These are phyloP conservation scores for Thymelicus lineola DNA, from an alignment of 2,888 invertebrate genomes.

Conservation along the genomic window DNA sequence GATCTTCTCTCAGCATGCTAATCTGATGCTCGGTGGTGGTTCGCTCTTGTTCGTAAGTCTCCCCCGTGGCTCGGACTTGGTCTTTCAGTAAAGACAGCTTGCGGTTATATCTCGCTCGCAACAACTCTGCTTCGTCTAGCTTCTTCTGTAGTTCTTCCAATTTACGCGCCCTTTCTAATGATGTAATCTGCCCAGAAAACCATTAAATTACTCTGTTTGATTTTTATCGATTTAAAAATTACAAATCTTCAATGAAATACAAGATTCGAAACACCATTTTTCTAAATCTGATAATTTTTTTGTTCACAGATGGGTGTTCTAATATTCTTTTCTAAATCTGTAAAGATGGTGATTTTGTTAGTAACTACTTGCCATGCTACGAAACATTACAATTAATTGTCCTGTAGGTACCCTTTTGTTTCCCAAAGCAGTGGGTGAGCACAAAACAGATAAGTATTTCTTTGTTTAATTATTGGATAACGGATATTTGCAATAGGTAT, in stretches of 20 bases:
- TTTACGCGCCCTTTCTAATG: slow-evolving; percentile 92
- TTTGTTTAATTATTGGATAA: slow-evolving; percentile 19
- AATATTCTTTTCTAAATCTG: no score
- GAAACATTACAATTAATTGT: no score
- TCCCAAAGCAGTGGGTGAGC: not conserved
- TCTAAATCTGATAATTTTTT: no score
- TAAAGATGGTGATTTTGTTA: no score
- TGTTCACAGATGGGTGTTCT: no score
- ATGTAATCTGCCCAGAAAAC: slow-evolving; percentile 87
- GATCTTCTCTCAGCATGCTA: slow-evolving; percentile 90
- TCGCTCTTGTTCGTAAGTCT: slow-evolving; percentile 89
- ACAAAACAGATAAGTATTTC: not conserved
- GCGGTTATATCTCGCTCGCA: slow-evolving; percentile 90
- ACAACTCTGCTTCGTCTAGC: slow-evolving; percentile 91
- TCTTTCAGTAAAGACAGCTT: slow-evolving; percentile 90
- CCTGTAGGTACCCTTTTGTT: not conserved
- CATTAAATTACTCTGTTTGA: not conserved
- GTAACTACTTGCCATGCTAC: no score
- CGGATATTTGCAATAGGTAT: slow-evolving; percentile 24
- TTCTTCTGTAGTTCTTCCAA: slow-evolving; percentile 93
- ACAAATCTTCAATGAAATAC: no score
- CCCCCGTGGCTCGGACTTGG: slow-evolving; percentile 87
- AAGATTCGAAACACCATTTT: no score
- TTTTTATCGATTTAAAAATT: no score
- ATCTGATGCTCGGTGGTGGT: slow-evolving; percentile 89